Evolutionary conservation across 1,140 invertebrate genomes (phyloP), one percentile per base, ranked within the genome.

Genomic region (Epicauta chinensis): DNA sequence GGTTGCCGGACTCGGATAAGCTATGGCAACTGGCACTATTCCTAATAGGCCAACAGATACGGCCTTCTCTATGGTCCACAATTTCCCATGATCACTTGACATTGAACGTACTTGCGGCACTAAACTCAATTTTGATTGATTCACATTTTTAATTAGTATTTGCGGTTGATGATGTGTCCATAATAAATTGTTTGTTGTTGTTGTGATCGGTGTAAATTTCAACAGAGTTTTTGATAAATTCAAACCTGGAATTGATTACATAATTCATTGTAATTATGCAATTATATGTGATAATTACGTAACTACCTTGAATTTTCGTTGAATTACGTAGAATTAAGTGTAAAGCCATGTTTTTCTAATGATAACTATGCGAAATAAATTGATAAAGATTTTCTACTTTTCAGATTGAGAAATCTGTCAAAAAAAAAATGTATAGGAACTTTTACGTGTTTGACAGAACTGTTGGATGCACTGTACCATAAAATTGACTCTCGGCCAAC

Each of bases 61-160:
- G 34, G 77, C 36, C 58, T 78, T 79, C 69, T 91, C 88, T 0
- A 81, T 65, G 10, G 82, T 77, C 88, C 88, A 91, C 37, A 64
- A 51, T 51, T 61, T 60, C 17, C 63, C 53, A 44, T 67, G 65
- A 52, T 67, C 62, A n/a, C 44, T 53, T 12, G 61, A 63, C 62
- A 65, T 65, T 14, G 45, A 34, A 32, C 61, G 44, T 34, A 17
- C 14, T 29, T 36, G 45, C 5, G 45, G 35, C 3, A 32, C 10
- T 9, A 13, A 14, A 47, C n/a, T 37, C 12, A 23, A 23, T 17
- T 12, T 30, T 16, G 17, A 47, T 37, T 37, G 34, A 13, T 2
- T 47, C 37, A 31, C 11, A 7, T 43, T 16, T 11, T 43, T 29
- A 29, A 30, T 47, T 12, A 47, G 17, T 47, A 34, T 23, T 6